Base-by-base conservation (phyloP, 2,888 invertebrate genomes). In the Sminthurinus aureus region DNA sequence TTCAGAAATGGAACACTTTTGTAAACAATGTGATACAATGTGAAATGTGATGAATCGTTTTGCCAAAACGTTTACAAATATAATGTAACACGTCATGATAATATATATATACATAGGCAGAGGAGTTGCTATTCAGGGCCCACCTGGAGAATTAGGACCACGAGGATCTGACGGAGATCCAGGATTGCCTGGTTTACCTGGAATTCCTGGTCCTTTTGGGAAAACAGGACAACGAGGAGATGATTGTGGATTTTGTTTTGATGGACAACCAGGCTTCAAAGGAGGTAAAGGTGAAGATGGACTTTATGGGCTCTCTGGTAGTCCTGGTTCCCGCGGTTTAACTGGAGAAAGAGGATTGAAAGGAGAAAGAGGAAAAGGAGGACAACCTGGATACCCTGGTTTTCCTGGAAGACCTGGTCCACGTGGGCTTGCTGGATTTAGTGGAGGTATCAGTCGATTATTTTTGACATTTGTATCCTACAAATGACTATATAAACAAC, bases 191-290 rank as follows among this genome's bases (percentile, higher is more conserved):
- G 93, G 93, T 8, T 89, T 89, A 0, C 91, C 92, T 83, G 94
- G 94, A 4, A 84, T 85, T 0, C 91, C 92, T 12, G 94, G 94
- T 8, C 52, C 80, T 74, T 26, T 50, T 86, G 89, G 76, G 89
- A 89, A 79, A 88, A 91, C 89, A 90, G 91, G 89, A 11, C 81
- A 85, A 9, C 83, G 82, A 24, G 91, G 91, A 67, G 90, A 93
- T 82, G 93, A 93, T 89, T 94, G 94, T 86, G 94, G 94, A 8
- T 89, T 92, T 81, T 94, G 94, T 85, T 89, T 88, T 85, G 85
- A 87, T 87, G 87, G 89, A 85, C 84, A 87, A 77, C 91, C 86
- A 73, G 91, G 93, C n/a, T 89, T 90, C 83, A 91, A 91, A 88
- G 93, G 93, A 88, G 92, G 92, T 8, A 78, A 82, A 38, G 95